A percentile compares a stretch with the other conserved stretches of the same genome.
phyloP scores from a whole-genome alignment of 2,113 vertebrate genomes.

The Acinonyx jubatus region DNA sequence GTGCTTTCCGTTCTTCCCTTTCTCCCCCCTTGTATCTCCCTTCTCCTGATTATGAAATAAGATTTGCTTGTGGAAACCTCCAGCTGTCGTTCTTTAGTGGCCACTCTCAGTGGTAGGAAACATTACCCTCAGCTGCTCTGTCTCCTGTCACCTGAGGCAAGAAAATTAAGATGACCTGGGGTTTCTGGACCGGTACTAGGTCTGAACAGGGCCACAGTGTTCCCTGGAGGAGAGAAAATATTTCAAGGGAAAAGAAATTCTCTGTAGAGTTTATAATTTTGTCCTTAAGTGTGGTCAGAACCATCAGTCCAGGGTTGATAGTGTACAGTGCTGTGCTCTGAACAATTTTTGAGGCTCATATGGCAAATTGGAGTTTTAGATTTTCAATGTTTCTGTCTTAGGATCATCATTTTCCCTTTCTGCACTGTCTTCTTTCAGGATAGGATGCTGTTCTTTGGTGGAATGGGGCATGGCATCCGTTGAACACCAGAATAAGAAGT shows the following conservation, averaged over 20 bases:
- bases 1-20: neutral
- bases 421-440: neutral
- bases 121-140: neutral
- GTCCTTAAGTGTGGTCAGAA: neutral
- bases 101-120: neutral
- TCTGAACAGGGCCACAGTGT: neutral
- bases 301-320: neutral
- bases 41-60: neutral
- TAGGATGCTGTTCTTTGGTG: neutral
- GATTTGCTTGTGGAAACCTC: neutral
- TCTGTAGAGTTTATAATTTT: neutral
- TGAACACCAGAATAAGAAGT: neutral
- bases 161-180: neutral
- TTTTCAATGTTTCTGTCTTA: neutral
- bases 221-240: neutral
- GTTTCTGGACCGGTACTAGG: neutral
- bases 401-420: neutral
- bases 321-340: neutral
- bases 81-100: neutral
- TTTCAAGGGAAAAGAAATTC: neutral
- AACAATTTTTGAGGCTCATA: neutral
- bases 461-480: neutral
- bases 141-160: neutral
- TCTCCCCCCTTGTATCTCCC: neutral
- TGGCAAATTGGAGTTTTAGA: neutral